These are phyloP conservation scores for Thysanoteuthis rhombus DNA, from an alignment of 2,888 invertebrate genomes.

Conservation along the genomic window DNA sequence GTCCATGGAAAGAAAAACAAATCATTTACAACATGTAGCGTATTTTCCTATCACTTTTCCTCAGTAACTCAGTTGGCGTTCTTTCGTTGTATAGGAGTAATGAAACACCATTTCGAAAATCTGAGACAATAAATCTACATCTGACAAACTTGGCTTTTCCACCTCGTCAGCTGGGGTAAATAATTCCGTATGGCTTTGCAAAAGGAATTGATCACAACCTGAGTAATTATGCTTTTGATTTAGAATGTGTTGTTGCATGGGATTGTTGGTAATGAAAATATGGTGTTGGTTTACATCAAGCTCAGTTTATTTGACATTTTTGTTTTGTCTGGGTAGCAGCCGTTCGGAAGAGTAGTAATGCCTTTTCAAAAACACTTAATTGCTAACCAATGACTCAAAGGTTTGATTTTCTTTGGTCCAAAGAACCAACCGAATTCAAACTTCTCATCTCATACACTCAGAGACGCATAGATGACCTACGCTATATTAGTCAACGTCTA, in stretches of 20 bases:
- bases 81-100: background rate
- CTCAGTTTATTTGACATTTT: background rate
- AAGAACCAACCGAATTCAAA: background rate
- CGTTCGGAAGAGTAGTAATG: background rate
- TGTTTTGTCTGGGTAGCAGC: background rate
- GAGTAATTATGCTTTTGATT: background rate
- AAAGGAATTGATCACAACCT: background rate
- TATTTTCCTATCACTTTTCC: background rate
- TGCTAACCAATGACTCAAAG: background rate
- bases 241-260: background rate
- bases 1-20: background rate
- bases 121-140: background rate
- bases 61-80: background rate
- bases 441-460: background rate
- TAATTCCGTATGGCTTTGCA: background rate
- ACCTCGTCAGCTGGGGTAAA: background rate
- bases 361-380: background rate
- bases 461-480: too few species aligned
- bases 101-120: background rate
- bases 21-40: background rate
- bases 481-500: too few species aligned
- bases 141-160: background rate
- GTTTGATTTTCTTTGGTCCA: background rate
- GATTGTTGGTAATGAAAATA: background rate
- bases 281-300: background rate